Evolutionary conservation across 2,888 invertebrate genomes (phyloP), one percentile per base, ranked within the genome.

Genomic region (Actias luna): DNA sequence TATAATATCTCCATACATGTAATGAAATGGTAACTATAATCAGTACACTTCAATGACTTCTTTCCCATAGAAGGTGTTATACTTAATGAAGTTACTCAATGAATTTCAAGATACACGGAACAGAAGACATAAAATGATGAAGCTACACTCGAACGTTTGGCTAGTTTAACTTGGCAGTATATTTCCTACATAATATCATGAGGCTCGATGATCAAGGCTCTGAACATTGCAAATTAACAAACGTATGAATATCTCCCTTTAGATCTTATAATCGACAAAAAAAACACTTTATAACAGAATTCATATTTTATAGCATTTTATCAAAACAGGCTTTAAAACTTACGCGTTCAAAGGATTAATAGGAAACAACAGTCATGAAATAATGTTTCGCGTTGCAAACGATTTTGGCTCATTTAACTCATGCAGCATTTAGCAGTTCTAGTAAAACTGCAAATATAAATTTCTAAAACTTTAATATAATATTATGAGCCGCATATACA

Each of bases 321-420:
- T n/a, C 66, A 60, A 69, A 72, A 75, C 65, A 67, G 72, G 70
- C 64, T 62, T 67, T 65, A 71, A 71, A 70, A 63, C 70, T 70
- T 69, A 70, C 70, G 65, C 68, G 69, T 62, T 67, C 69, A 72
- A 69, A 63, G 67, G 76, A 80, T 80, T 81, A 79, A 82, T 72
- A 72, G 71, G 72, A 77, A 79, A 76, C 77, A 80, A 75, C 79
- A 78, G 74, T 68, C 71, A 78, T 78, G 77, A 78, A 50, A 50
- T 50, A 80, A n/a, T 39, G 4, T 79, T 79, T 73, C 65, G 39
- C 39, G 70, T 65, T 75, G 67, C 65, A 69, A 73, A 72, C 72
- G 72, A 74, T 80, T n/a, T n/a, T 79, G 80, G 75, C 78, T 79
- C 80, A 82, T 84, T 85, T 82, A 73, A 82, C 82, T 84, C 82